Percentiles rank a stretch among this genome's conserved stretches.
Conservation (phyloP, 2,888 invertebrate genomes). For the Ceraclea dissimilis region DNA sequence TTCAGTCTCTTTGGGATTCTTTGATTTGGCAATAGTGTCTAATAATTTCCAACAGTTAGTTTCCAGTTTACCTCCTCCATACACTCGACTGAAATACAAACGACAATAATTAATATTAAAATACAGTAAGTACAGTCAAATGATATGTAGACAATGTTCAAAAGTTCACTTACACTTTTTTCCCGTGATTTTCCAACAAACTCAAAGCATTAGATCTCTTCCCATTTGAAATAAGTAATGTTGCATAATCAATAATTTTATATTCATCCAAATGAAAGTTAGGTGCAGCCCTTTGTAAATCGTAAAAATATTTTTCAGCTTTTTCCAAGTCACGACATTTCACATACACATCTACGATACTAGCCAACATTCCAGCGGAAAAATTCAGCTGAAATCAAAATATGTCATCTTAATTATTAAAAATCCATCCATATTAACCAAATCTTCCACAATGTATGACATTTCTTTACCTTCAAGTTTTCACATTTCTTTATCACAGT, state of each 20-base stretch:
- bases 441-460: neutral
- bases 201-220: conserved; percentile 39
- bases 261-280: conserved; percentile 56
- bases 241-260: conserved; percentile 58
- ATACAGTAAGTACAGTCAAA: too few species aligned
- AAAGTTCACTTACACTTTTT: conserved; percentile 33
- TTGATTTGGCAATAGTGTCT: conserved; percentile 42
- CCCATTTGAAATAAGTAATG: conserved; percentile 47
- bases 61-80: conserved; percentile 42
- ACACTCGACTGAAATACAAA: conserved; percentile 29
- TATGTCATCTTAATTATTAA: too few species aligned
- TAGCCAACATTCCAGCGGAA: conserved; percentile 60
- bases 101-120: neutral
- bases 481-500: conserved; percentile 49
- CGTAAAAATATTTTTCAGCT: conserved; percentile 46
- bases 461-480: conserved; percentile 19
- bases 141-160: too few species aligned
- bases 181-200: conserved; percentile 46
- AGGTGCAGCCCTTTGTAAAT: conserved; percentile 45
- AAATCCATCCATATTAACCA: too few species aligned
- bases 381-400: conserved; percentile 38
- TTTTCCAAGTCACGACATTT: conserved; percentile 47
- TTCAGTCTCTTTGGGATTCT: conserved; percentile 36
- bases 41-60: conserved; percentile 57
- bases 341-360: conserved; percentile 54